Evolutionary conservation across 1,140 invertebrate genomes (phyloP).

Genomic region (Hycleus cichorii): DNA sequence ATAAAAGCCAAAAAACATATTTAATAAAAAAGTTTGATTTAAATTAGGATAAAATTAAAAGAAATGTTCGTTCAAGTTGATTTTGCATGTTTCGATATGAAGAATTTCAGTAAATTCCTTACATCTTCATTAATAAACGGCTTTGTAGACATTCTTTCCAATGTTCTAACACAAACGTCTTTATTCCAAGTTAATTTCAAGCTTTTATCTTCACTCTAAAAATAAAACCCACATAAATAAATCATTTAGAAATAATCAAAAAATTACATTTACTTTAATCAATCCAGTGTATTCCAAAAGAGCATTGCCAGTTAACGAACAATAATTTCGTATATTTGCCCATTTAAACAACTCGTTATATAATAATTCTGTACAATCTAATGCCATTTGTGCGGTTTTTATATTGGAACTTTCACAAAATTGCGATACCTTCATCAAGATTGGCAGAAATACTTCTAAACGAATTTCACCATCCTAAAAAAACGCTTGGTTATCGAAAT

Average conservation of each 20-base stretch:
- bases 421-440: slow-evolving; percentile 54
- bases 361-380: slow-evolving; percentile 47
- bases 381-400: slow-evolving; percentile 47
- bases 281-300: slow-evolving; percentile 61
- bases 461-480: slow-evolving; percentile 40
- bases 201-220: slow-evolving; percentile 51
- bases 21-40: no score
- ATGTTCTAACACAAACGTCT: slow-evolving; percentile 50
- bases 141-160: slow-evolving; percentile 42
- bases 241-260: slow-evolving; percentile 9
- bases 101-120: no score
- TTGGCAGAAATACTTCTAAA: slow-evolving; percentile 43
- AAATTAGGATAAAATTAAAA: no score
- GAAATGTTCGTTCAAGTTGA: no score
- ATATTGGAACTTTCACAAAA: slow-evolving; percentile 46
- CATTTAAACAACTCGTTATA: slow-evolving; percentile 53
- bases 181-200: slow-evolving; percentile 51
- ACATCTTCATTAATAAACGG: no score
- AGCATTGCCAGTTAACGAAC: slow-evolving; percentile 53
- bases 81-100: no score
- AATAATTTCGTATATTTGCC: slow-evolving; percentile 44
- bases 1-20: no score
- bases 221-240: slow-evolving; percentile 23
- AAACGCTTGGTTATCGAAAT: slow-evolving; percentile 4
- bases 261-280: slow-evolving; percentile 50